A percentile compares a stretch with the other conserved stretches of the same genome.
Conservation (phyloP, 1,140 invertebrate genomes). For the Trichogramma pretiosum region DNA sequence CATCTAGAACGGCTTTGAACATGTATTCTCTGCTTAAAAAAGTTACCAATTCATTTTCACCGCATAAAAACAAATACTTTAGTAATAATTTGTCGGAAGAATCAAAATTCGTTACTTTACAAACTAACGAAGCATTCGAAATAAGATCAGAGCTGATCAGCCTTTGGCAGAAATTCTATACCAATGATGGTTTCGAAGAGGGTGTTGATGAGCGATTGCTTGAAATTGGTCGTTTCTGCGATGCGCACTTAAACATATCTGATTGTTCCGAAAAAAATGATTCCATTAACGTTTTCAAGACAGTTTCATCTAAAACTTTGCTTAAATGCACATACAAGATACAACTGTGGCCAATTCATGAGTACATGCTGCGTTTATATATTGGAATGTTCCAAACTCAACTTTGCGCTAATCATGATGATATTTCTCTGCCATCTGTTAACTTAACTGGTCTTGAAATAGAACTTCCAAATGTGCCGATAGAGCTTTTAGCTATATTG, state of each 20-base stretch:
- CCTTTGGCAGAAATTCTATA: slow-evolving; percentile 23
- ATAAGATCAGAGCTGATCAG: slow-evolving; percentile 20
- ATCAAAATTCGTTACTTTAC: slow-evolving; percentile 23
- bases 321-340: slow-evolving; percentile 15
- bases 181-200: slow-evolving; percentile 9
- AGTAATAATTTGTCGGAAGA: slow-evolving; percentile 13
- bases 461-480: slow-evolving; percentile 31
- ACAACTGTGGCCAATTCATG: slow-evolving; percentile 41
- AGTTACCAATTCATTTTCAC: slow-evolving; percentile 17
- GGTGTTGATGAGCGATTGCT: slow-evolving; percentile 8
- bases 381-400: slow-evolving; percentile 24
- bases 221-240: slow-evolving; percentile 18
- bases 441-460: background rate
- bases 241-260: slow-evolving; percentile 16
- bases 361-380: slow-evolving; percentile 34
- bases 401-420: slow-evolving; percentile 15
- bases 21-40: slow-evolving; percentile 17
- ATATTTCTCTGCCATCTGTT: slow-evolving; percentile 3
- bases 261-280: slow-evolving; percentile 13
- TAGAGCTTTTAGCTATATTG: slow-evolving; percentile 27
- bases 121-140: slow-evolving; percentile 12
- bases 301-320: slow-evolving; percentile 14
- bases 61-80: slow-evolving; percentile 15
- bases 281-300: background rate
- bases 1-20: slow-evolving; percentile 24